Evolutionary conservation across 2,888 invertebrate species (phyloP).

Genomic region (Phortica magna): DNA sequence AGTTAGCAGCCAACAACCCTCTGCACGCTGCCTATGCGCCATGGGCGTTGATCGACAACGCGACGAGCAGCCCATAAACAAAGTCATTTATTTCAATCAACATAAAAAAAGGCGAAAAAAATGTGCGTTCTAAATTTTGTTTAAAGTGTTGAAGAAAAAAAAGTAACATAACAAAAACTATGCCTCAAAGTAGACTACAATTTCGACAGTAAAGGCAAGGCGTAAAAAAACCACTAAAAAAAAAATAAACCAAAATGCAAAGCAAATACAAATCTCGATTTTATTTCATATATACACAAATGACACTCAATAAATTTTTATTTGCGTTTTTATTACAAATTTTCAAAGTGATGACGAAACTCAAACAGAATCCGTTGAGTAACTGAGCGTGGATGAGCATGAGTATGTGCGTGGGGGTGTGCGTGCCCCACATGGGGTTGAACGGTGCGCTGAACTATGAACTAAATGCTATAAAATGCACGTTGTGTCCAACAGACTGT

Average conservation of each 20-base stretch:
- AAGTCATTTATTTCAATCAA: constrained; percentile 66
- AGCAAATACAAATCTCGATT: constrained; percentile 18
- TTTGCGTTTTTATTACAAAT: constrained; percentile 67
- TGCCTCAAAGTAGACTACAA: constrained; percentile 13
- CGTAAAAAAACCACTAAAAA: neutral
- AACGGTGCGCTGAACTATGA: constrained; percentile 3
- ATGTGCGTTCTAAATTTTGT: constrained; percentile 14
- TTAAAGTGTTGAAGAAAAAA: constrained; percentile 17
- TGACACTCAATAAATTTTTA: constrained; percentile 69
- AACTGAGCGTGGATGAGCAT: neutral
- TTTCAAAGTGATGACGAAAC: constrained; percentile 43
- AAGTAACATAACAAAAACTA: neutral
- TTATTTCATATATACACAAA: constrained; percentile 45
- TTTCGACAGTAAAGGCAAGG: neutral
- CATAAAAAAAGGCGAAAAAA: constrained; percentile 48
- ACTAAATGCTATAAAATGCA: constrained; percentile 15
- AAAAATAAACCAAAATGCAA: constrained; percentile 3
- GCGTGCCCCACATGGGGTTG: neutral
- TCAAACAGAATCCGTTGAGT: too few relatives aligned
- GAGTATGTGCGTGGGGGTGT: neutral
- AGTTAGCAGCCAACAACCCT: constrained; percentile 25
- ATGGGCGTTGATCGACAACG: constrained; percentile 1
- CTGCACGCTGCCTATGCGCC: constrained; percentile 14
- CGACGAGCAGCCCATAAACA: constrained; percentile 43
- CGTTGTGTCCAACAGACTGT: neutral